These are phyloP conservation scores for Urophycis tenuis DNA, from an alignment of 2,797 vertebrate species.

Conservation along the genomic window DNA sequence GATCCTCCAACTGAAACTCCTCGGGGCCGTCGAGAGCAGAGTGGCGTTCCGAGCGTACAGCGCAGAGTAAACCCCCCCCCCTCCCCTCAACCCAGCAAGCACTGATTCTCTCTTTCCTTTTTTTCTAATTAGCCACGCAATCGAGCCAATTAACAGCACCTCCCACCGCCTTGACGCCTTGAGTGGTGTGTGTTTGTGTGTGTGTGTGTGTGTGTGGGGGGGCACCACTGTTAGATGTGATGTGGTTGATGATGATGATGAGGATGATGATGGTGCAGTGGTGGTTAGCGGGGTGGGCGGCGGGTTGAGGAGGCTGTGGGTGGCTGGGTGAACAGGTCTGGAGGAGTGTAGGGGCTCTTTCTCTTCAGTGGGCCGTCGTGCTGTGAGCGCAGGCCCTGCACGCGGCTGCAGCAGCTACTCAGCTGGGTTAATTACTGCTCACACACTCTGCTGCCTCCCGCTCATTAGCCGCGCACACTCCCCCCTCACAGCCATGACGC, in stretches of 20 bases:
- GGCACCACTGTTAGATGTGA: background rate
- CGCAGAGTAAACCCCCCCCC: background rate
- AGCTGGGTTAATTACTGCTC: constrained; percentile 59
- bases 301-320: constrained; percentile 17
- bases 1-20: too few relatives aligned
- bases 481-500: constrained; percentile 33
- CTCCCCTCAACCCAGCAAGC: constrained; percentile 18
- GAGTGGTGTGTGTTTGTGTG: too few relatives aligned
- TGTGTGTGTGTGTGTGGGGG: too few relatives aligned
- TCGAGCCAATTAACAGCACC: constrained; percentile 37
- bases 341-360: constrained; percentile 26
- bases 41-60: too few relatives aligned
- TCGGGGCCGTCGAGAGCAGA: too few relatives aligned
- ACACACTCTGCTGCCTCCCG: constrained; percentile 46
- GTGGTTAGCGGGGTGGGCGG: constrained; percentile 26
- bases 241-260: constrained; percentile 19
- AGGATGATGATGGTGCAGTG: constrained; percentile 12
- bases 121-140: constrained; percentile 49
- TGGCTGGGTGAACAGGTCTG: constrained; percentile 19
- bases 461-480: constrained; percentile 62
- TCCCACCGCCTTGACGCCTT: constrained; percentile 22
- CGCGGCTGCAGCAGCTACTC: constrained; percentile 38
- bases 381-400: constrained; percentile 29
- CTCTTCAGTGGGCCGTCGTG: constrained; percentile 17
- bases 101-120: constrained; percentile 47